phyloP scores from a whole-genome alignment of 1,140 invertebrate genomes.

The Homarus americanus region DNA sequence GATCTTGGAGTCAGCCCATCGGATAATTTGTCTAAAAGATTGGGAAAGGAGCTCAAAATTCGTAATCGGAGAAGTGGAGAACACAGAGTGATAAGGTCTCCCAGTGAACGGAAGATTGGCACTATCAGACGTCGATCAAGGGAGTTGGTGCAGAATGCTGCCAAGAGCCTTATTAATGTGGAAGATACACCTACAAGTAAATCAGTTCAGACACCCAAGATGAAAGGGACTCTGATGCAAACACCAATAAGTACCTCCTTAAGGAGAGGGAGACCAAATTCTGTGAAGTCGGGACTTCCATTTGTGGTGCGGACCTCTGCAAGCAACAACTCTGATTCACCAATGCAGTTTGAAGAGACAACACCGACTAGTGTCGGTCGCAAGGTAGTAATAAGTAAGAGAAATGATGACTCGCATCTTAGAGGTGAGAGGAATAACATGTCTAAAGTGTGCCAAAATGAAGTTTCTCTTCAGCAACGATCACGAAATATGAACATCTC shows the following conservation, averaged over 20 bases:
- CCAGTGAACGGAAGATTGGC: constrained; percentile 88
- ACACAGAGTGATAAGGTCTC: constrained; percentile 86
- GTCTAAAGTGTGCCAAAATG: not conserved
- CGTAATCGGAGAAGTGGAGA: constrained; percentile 81
- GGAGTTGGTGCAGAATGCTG: constrained; percentile 77
- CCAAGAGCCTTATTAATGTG: constrained; percentile 31
- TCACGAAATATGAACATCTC: not conserved
- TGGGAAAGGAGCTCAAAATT: constrained; percentile 87
- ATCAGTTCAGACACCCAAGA: constrained; percentile 50
- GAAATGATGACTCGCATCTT: not conserved
- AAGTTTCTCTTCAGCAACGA: not conserved
- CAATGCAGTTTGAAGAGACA: constrained; percentile 5
- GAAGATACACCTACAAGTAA: constrained; percentile 33
- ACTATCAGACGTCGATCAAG: constrained; percentile 84
- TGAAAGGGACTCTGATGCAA: constrained; percentile 62
- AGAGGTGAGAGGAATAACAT: not conserved
- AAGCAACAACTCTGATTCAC: not conserved
- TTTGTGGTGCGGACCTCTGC: constrained; percentile 49
- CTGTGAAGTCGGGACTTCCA: constrained; percentile 71
- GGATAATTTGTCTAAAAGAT: constrained; percentile 84
- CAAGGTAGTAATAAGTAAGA: constrained; percentile 27
- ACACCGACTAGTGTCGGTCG: not conserved
- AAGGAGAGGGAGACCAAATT: constrained; percentile 71
- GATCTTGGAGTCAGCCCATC: constrained; percentile 77
- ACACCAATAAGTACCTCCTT: constrained; percentile 62